Conservation (phyloP, 2,888 invertebrate genomes). For the Drosophila kambysellisi region DNA sequence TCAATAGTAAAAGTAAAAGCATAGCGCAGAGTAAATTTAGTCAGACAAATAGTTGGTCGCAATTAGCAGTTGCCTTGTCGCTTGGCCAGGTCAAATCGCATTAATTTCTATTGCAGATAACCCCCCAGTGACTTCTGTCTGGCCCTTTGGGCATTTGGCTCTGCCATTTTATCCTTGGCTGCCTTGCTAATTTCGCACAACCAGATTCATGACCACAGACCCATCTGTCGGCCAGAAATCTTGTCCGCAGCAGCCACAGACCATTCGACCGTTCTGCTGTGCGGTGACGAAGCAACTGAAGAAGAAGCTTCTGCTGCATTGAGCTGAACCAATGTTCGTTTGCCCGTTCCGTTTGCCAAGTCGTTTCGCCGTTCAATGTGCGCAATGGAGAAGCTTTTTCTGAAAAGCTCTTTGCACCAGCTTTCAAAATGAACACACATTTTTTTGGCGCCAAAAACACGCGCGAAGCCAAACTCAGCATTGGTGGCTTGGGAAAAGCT, state of each 20-base stretch:
- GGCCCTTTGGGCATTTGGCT: constrained; percentile 8
- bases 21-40: neutral
- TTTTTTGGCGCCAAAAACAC: constrained; percentile 57
- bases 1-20: neutral
- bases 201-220: constrained; percentile 6
- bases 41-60: neutral
- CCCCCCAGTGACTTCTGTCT: constrained; percentile 10
- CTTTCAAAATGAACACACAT: constrained; percentile 26
- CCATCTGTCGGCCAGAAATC: neutral
- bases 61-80: neutral
- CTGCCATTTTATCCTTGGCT: constrained; percentile 40
- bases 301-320: constrained; percentile 14
- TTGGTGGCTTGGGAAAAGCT: constrained; percentile 40
- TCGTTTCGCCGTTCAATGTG: constrained; percentile 25
- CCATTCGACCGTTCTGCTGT: constrained; percentile 7
- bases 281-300: constrained; percentile 32
- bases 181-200: neutral
- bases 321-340: constrained; percentile 7
- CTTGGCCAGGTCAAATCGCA: constrained; percentile 11
- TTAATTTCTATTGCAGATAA: constrained; percentile 30
- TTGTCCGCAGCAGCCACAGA: neutral
- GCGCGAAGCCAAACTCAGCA: constrained; percentile 37
- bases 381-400: constrained; percentile 25
- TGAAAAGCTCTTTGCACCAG: constrained; percentile 41
- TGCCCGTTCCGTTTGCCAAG: constrained; percentile 46